Evolutionary conservation across 2,113 vertebrate species (phyloP).

Genomic region (Halichoeres trimaculatus): DNA sequence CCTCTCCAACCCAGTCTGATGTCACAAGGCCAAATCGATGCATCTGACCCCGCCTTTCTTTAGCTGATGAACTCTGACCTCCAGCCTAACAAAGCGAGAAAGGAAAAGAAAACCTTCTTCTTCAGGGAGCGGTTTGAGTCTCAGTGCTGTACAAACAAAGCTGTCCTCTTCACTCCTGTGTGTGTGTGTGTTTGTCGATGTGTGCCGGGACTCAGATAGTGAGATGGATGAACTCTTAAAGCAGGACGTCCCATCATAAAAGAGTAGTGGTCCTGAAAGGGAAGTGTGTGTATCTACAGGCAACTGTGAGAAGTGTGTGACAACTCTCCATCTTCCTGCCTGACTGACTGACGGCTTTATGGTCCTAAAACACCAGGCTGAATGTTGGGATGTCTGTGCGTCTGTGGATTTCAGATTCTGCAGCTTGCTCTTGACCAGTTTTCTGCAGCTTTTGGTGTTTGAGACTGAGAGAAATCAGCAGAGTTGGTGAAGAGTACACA

Average conservation of each 20-base stretch:
- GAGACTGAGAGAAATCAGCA: not conserved
- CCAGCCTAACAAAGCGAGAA: slow-evolving; percentile 34
- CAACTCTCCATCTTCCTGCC: not conserved
- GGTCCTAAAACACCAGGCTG: too few species aligned
- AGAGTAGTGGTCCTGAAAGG: slow-evolving; percentile 19
- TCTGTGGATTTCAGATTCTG: too few species aligned
- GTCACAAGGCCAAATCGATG: slow-evolving; percentile 77
- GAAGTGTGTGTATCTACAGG: slow-evolving; percentile 20
- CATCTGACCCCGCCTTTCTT: slow-evolving; percentile 59
- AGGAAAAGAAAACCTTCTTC: slow-evolving; percentile 24
- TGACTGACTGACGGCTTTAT: not conserved
- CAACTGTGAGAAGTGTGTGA: slow-evolving; percentile 2
- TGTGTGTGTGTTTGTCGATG: slow-evolving; percentile 5
- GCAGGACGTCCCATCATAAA: slow-evolving; percentile 42
- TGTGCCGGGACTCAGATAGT: slow-evolving; percentile 8
- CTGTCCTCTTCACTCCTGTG: slow-evolving; percentile 20
- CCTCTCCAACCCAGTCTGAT: not conserved
- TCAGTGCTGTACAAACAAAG: slow-evolving; percentile 55
- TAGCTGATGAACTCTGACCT: slow-evolving; percentile 69
- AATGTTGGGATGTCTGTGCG: not conserved
- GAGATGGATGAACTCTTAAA: slow-evolving; percentile 36
- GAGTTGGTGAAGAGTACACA: too few species aligned
- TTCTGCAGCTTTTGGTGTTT: not conserved
- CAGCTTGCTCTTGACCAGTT: not conserved
- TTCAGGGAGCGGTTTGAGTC: slow-evolving; percentile 45